Percentiles rank a stretch among this genome's conserved stretches.
Evolutionary conservation across 2,113 vertebrate species (phyloP).

Genomic region (Monarcha castaneiventris): DNA sequence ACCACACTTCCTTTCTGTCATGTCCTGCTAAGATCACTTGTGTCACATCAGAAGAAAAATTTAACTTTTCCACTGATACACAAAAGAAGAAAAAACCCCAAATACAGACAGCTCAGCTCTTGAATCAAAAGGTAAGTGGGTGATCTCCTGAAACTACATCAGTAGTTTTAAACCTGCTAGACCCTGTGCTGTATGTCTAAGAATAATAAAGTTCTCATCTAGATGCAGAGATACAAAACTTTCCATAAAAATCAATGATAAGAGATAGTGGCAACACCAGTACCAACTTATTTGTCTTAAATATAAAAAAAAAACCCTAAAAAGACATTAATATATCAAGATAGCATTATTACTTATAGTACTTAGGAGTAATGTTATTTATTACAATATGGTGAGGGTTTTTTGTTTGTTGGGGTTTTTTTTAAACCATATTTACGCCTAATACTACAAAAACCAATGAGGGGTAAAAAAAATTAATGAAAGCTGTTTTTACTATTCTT

Average conservation of each 20-base stretch:
- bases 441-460: background rate
- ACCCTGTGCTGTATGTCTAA: background rate
- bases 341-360: background rate
- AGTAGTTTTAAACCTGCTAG: background rate
- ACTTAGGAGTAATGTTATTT: background rate
- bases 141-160: background rate
- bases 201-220: background rate
- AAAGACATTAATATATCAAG: background rate
- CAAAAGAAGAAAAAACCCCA: background rate
- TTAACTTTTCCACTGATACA: background rate
- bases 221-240: background rate
- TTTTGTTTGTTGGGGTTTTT: accelerated
- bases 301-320: background rate
- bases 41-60: background rate
- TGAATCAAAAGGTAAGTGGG: background rate
- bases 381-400: background rate
- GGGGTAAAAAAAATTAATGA: accelerated
- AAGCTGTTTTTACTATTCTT: background rate
- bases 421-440: accelerated
- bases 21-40: background rate
- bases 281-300: background rate
- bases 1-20: background rate
- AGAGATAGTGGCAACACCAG: background rate
- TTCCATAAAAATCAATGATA: background rate
- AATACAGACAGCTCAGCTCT: background rate